These are phyloP conservation scores for Anhinga anhinga DNA, from an alignment of 2,113 vertebrate species.

Conservation along the genomic window DNA sequence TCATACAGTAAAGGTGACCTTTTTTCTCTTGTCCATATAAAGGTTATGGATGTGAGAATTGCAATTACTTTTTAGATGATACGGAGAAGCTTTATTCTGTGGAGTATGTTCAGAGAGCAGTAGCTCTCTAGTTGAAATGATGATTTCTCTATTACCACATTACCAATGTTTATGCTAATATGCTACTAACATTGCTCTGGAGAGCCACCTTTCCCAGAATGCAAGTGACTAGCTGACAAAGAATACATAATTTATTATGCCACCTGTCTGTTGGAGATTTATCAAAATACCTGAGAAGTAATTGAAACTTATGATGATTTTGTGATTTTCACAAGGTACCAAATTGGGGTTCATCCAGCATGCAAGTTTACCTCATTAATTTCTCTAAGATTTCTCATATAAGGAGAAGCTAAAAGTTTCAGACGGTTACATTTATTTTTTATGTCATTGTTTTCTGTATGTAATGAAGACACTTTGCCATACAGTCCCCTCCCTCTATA, in stretches of 20 bases:
- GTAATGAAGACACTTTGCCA: not conserved
- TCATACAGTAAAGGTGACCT: slow-evolving; percentile 55
- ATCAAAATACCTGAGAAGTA: slow-evolving; percentile 31
- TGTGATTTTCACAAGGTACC: slow-evolving; percentile 29
- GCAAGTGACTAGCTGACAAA: slow-evolving; percentile 23
- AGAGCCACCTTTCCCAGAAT: slow-evolving; percentile 58
- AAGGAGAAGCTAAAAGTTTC: not conserved
- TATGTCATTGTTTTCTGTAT: not conserved
- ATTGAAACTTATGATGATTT: slow-evolving; percentile 58
- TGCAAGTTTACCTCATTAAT: slow-evolving; percentile 18
- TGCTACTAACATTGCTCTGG: slow-evolving; percentile 32
- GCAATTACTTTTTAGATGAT: slow-evolving; percentile 61
- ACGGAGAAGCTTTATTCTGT: slow-evolving; percentile 35
- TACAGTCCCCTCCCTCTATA: not conserved
- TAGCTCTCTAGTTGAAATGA: slow-evolving; percentile 31
- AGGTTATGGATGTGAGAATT: slow-evolving; percentile 58
- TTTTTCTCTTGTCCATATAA: slow-evolving; percentile 51
- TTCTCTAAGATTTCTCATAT: not conserved
- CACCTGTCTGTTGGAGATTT: slow-evolving; percentile 53
- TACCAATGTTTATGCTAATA: slow-evolving; percentile 61
- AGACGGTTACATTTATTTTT: not conserved
- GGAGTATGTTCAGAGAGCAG: slow-evolving; percentile 7
- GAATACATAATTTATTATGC: slow-evolving; percentile 61
- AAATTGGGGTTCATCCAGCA: slow-evolving; percentile 21
- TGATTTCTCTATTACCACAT: slow-evolving; percentile 56